Evolutionary conservation across 2,797 vertebrate species (phyloP).

Genomic region (Lepus townsendii): DNA sequence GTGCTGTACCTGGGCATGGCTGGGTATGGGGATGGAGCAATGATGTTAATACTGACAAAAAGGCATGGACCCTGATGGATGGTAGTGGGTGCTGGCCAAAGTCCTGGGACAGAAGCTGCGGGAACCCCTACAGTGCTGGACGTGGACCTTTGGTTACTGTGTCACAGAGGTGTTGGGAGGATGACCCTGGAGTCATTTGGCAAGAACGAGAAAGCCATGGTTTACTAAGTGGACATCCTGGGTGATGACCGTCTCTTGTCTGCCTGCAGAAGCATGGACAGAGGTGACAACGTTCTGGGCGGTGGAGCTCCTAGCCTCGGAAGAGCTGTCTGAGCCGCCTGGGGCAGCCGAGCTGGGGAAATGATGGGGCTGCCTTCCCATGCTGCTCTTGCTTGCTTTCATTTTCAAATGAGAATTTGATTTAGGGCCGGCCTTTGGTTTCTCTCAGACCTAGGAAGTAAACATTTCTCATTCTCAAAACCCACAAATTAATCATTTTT

Average conservation of each 20-base stretch:
- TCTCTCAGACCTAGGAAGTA: slow-evolving; percentile 51
- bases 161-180: not conserved
- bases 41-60: not conserved
- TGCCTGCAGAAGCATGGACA: rapidly evolving
- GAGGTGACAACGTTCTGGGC: not conserved
- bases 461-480: slow-evolving; percentile 79
- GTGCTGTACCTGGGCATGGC: not conserved
- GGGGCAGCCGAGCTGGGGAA: not conserved
- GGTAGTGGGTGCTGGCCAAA: not conserved
- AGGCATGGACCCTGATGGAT: no score
- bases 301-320: not conserved
- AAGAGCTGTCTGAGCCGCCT: not conserved
- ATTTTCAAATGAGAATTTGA: slow-evolving; percentile 75
- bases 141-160: not conserved
- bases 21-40: not conserved
- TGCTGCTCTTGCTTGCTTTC: slow-evolving; percentile 48
- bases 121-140: not conserved
- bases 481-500: slow-evolving; percentile 81
- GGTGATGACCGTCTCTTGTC: not conserved
- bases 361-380: not conserved
- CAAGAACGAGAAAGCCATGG: not conserved
- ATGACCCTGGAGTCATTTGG: not conserved
- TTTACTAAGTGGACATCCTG: not conserved
- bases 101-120: not conserved
- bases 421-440: slow-evolving; percentile 72